Percentiles rank a stretch among this genome's conserved stretches.
These are phyloP conservation scores for Drosophila pseudoananassae DNA, from an alignment of 1,140 invertebrate species.

Conservation along the genomic window DNA sequence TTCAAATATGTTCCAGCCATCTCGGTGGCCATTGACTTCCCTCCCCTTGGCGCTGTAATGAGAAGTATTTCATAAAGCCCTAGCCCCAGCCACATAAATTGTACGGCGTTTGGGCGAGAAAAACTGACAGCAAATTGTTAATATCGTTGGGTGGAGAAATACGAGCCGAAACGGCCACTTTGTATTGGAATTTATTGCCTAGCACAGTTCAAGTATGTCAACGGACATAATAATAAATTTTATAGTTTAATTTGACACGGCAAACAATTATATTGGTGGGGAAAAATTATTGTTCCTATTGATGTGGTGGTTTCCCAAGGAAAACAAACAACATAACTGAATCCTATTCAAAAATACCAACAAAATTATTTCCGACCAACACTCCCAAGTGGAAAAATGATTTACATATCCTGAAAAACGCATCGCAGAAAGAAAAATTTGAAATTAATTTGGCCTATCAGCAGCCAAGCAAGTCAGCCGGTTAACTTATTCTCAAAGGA, in stretches of 20 bases:
- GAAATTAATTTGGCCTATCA: constrained; percentile 77
- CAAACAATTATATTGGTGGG: constrained; percentile 24
- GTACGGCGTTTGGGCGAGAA: constrained; percentile 43
- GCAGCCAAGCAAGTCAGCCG: constrained; percentile 63
- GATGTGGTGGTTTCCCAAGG: constrained; percentile 2
- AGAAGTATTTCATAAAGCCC: constrained; percentile 78
- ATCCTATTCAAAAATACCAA: neutral
- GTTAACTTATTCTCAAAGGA: constrained; percentile 46
- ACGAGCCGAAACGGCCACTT: constrained; percentile 38
- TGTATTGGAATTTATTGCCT: constrained; percentile 67
- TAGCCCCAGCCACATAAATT: constrained; percentile 43
- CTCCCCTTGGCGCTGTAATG: constrained; percentile 48
- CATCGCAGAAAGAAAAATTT: constrained; percentile 46
- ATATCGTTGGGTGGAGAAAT: constrained; percentile 65
- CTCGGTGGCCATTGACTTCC: constrained; percentile 20
- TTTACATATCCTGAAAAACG: constrained; percentile 36
- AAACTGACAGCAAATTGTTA: constrained; percentile 79
- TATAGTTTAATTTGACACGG: constrained; percentile 67
- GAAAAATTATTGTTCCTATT: constrained; percentile 2
- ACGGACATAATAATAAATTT: constrained; percentile 77
- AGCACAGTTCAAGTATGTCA: constrained; percentile 75
- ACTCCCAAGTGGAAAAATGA: neutral
- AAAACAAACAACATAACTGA: too few species aligned
- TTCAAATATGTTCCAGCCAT: constrained; percentile 75
- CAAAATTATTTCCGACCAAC: constrained; percentile 2